phyloP scores from a whole-genome alignment of 35 echinoderm and acorn worm species.

The Diadema setosum region DNA sequence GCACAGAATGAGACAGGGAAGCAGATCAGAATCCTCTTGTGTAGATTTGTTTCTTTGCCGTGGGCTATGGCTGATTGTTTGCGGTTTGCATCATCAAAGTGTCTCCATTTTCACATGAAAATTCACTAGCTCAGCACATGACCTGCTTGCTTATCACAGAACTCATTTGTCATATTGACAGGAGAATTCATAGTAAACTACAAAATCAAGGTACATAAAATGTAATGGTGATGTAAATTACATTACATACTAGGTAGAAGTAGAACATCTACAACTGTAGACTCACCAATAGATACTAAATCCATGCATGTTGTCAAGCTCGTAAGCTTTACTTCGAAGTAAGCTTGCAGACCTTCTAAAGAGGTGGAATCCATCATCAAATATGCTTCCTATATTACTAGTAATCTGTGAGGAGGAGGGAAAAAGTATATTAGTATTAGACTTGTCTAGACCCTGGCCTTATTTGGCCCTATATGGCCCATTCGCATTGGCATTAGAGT shows the following conservation, averaged over 20 bases:
- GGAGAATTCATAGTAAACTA: neutral
- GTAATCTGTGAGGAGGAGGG: too few species aligned
- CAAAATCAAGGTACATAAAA: neutral
- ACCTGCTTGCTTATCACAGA: neutral
- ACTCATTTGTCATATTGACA: neutral
- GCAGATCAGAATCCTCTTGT: too few species aligned
- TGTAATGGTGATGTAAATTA: neutral
- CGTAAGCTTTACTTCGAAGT: neutral
- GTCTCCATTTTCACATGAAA: neutral
- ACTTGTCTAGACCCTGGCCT: neutral
- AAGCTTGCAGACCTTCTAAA: neutral
- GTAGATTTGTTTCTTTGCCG: too few species aligned
- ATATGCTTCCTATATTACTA: neutral
- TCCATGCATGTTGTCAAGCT: conserved; percentile 16
- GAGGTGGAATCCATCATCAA: neutral
- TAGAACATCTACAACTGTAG: neutral
- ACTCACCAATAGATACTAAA: neutral
- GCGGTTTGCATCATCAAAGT: neutral
- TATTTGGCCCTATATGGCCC: too few species aligned
- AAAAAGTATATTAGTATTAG: neutral
- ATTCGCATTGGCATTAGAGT: too few species aligned
- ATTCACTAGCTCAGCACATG: neutral
- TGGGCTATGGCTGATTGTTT: too few species aligned
- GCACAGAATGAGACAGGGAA: too few species aligned
- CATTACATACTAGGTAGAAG: too few species aligned